Base-by-base conservation (phyloP, 2,113 vertebrate species). In the Perca schrenkii region DNA sequence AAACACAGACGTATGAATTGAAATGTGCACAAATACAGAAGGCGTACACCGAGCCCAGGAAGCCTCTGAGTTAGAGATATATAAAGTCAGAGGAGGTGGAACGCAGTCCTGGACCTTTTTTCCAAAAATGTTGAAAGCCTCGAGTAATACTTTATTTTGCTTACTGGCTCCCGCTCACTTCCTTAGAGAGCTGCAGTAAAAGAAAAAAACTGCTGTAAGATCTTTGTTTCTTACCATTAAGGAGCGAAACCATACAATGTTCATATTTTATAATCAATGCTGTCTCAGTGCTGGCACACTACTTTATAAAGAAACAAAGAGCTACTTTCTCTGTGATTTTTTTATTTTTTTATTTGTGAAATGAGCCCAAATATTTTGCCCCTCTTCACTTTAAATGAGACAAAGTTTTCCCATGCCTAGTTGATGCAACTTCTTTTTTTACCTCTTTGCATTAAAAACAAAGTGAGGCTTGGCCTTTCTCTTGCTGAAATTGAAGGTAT, bases 111-210 rank as follows among this genome's bases (percentile, higher is more conserved):
- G 56, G 53, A 66, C 76, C 28, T 77, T 76, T 36, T 81, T 77
- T 82, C 68, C 34, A 79, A 75, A 85, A 87, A 64, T 81, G 61
- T 53, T 77, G 57, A 82, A 88, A 86, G 63, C 74, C 68, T 83
- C 2, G 6, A 84, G 60, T 79, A 77, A 68, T 77, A 76, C 57
- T 78, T 69, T 69, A 62, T 77, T 80, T 85, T 6, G 22, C 73
- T 66, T 52, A 62, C 40, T 67, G 28, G n/a, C 71, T 76, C 49
- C 15, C 1, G 5, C 68, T 76, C 40, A 76, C 43, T 64, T 68
- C 21, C 34, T 67, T 22, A 25, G 53, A 72, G 64, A 61, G 53
- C 76, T 76, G 63, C 31, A 80, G 46, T 74, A 58, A 36, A 77
- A 66, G 40, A 61, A 65, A 50, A 40, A 31, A 76, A 40, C 75